phyloP scores from a whole-genome alignment of 2,888 invertebrate genomes.

The Cephus sareptanus region DNA sequence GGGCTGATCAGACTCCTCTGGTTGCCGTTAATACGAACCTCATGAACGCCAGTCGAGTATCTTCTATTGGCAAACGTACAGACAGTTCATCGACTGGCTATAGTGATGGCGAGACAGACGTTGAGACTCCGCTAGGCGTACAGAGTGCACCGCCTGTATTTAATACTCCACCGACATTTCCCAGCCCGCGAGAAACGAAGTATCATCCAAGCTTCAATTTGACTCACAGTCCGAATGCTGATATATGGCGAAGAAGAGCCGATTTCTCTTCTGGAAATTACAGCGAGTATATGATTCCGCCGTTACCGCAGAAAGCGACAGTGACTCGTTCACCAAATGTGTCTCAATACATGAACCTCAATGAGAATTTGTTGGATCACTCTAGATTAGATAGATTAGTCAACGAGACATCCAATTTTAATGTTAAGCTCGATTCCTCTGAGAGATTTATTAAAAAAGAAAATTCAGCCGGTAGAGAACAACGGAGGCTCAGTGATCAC shows the following conservation, averaged over 20 bases:
- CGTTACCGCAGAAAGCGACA: conserved; percentile 50
- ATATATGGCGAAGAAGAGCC: conserved; percentile 57
- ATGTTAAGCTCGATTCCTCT: conserved; percentile 51
- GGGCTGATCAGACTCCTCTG: conserved; percentile 50
- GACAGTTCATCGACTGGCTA: conserved; percentile 62
- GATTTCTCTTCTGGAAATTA: conserved; percentile 47
- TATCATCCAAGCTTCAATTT: conserved; percentile 44
- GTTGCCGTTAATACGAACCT: conserved; percentile 41
- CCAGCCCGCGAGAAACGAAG: conserved; percentile 51
- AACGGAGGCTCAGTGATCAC: conserved; percentile 51
- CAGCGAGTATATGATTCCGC: conserved; percentile 47
- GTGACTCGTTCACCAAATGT: conserved; percentile 58
- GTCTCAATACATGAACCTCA: conserved; percentile 51
- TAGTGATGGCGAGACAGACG: conserved; percentile 67
- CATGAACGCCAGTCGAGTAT: conserved; percentile 42
- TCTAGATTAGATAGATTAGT: conserved; percentile 47
- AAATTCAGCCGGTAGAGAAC: conserved; percentile 40
- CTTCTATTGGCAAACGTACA: conserved; percentile 54
- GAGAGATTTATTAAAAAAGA: conserved; percentile 47
- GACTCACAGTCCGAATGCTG: conserved; percentile 53
- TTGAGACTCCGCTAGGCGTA: conserved; percentile 54
- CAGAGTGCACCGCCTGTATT: conserved; percentile 62
- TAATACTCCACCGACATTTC: conserved; percentile 48
- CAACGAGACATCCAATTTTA: conserved; percentile 55
- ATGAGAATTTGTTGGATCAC: conserved; percentile 54